These are phyloP conservation scores for Pseudopodoces humilis DNA, from an alignment of 2,113 vertebrate genomes.

Conservation along the genomic window DNA sequence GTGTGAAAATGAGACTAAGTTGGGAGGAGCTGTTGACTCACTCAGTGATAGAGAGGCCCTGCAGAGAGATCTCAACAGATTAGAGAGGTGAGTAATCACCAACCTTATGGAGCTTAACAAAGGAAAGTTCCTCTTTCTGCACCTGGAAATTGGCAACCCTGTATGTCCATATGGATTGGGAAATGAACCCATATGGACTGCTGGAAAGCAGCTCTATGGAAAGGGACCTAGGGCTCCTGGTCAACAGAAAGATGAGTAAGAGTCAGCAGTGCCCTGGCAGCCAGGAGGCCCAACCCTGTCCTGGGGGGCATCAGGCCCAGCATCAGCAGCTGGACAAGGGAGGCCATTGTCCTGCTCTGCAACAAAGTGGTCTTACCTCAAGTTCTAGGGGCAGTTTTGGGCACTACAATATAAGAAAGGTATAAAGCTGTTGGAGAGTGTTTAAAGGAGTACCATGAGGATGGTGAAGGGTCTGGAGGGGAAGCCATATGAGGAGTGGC, in stretches of 20 bases:
- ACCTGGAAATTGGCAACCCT: background rate
- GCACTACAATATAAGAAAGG: no score
- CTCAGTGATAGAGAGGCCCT: background rate
- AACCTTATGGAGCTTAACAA: background rate
- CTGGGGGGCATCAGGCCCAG: background rate
- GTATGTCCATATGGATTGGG: background rate
- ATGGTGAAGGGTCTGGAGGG: background rate
- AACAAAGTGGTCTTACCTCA: fast-evolving
- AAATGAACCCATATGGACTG: background rate
- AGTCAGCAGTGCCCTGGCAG: background rate
- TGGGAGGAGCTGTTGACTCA: background rate
- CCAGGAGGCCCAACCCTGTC: fast-evolving
- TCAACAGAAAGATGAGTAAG: background rate
- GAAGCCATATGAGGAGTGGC: background rate
- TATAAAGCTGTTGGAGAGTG: background rate
- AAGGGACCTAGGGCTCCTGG: background rate
- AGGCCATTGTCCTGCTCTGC: fast-evolving
- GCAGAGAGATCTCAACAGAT: background rate
- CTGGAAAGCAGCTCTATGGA: background rate
- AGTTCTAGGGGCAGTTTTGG: background rate
- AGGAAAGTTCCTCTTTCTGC: background rate
- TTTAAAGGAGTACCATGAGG: background rate
- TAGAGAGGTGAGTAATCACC: background rate
- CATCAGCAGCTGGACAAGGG: fast-evolving
- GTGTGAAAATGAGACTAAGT: background rate